phyloP scores from a whole-genome alignment of 2,888 invertebrate genomes.

The Nipponacmea schrenckii region DNA sequence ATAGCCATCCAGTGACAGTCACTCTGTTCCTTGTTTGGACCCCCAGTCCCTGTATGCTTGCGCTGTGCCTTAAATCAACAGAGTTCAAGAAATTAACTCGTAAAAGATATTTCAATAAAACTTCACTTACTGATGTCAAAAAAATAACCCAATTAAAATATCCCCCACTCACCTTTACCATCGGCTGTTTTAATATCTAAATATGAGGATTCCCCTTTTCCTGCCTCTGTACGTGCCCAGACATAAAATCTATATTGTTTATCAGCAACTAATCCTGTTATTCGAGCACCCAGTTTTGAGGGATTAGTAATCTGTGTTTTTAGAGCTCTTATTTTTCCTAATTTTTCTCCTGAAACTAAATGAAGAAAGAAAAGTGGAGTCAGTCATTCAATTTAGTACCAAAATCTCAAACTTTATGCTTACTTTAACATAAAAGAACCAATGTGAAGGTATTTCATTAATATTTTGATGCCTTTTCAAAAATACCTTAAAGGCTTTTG shows the following conservation, averaged over 20 bases:
- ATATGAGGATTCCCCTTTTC: slow-evolving; percentile 80
- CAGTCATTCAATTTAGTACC: neutral
- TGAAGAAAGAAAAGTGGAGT: slow-evolving; percentile 19
- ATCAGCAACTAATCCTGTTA: slow-evolving; percentile 87
- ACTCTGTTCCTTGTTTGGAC: too few relatives aligned
- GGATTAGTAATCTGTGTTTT: slow-evolving; percentile 82
- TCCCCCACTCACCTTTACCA: slow-evolving; percentile 49
- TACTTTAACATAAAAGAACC: too few relatives aligned
- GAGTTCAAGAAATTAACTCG: too few relatives aligned
- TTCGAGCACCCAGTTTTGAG: slow-evolving; percentile 81
- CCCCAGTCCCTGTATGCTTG: too few relatives aligned
- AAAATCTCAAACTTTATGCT: too few relatives aligned
- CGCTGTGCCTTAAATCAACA: too few relatives aligned
- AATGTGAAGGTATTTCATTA: too few relatives aligned
- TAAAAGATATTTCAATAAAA: too few relatives aligned
- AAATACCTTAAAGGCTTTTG: too few relatives aligned
- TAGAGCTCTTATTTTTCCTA: slow-evolving; percentile 74
- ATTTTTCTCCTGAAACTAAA: slow-evolving; percentile 70
- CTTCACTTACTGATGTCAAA: neutral
- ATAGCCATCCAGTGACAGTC: too few relatives aligned
- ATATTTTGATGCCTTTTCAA: too few relatives aligned
- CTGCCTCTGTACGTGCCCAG: slow-evolving; percentile 86
- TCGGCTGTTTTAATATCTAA: slow-evolving; percentile 59
- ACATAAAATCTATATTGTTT: slow-evolving; percentile 85
- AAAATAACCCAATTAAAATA: neutral